Conservation (phyloP, 2,797 vertebrate genomes). For the Gymnothorax javanicus region DNA sequence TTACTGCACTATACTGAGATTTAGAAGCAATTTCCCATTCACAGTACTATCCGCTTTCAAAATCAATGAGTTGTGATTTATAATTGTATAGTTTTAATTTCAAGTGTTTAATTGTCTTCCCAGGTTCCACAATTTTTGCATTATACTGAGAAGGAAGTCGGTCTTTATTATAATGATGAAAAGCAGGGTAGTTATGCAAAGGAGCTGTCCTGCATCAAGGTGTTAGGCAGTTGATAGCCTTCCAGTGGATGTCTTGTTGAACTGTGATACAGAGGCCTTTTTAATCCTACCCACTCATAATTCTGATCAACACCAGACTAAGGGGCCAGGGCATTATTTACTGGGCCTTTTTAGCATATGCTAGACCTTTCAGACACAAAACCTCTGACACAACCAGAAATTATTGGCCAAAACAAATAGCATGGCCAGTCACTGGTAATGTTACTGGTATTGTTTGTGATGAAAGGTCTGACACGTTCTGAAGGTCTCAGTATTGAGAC, state of each 20-base stretch:
- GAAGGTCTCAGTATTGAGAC: no score
- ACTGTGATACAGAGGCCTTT: not conserved
- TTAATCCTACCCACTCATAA: not conserved
- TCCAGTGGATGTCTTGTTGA: not conserved
- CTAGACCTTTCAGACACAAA: no score
- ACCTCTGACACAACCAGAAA: no score
- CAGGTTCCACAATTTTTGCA: not conserved
- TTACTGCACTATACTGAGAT: not conserved
- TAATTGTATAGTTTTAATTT: not conserved
- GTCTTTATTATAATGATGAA: no score
- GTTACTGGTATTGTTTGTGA: no score
- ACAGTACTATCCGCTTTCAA: not conserved
- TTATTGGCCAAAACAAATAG: no score
- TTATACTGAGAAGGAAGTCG: no score
- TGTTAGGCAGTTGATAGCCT: not conserved
- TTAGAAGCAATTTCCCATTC: not conserved
- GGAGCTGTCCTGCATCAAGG: not conserved
- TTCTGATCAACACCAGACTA: not conserved
- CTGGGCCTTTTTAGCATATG: no score
- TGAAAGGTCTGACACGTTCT: no score
- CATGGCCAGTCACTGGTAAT: no score
- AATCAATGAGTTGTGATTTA: not conserved
- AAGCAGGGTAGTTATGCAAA: not conserved
- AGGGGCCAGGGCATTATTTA: no score
- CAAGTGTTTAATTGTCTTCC: not conserved